Evolutionary conservation across 2,113 vertebrate genomes (phyloP), one percentile per base, ranked within the genome.

Genomic region (Phalacrocorax aristotelis): DNA sequence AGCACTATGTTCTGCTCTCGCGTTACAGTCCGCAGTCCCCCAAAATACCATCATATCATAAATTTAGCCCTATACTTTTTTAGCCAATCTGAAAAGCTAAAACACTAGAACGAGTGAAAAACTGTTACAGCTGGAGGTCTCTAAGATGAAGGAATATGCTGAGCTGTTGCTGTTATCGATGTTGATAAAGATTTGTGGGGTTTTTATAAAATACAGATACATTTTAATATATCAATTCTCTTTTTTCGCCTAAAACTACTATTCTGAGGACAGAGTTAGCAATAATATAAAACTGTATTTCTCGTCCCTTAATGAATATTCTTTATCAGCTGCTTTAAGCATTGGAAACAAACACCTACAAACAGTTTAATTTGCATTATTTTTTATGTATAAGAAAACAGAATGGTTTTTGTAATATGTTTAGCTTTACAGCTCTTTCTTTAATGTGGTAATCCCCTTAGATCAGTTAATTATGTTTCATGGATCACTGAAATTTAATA

Each of bases 311-410:
- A 15, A 94, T 94, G 87, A 96, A 96, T 96, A 94, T 95, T 91
- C 90, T 88, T 89, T 93, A 84, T 89, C 89, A 84, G 61, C 61
- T 79, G 62, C 69, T 85, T 82, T n/a, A 27, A 88, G 87, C 38
- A 2, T 83, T 96, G 78, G 74, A 94, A 96, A 93, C 88, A 96
- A 93, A 86, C 86, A 83, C 22, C 66, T 74, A 70, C 36, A 90
- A 80, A 90, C 95, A 93, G 49, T 82, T 92, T 48, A 3, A 96
- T 97, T 97, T 96, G 92, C 95, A 95, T 96, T 51, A 62, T 57
- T 87, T 95, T 76, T 96, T 88, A 95, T 85, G 90, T 15, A 93
- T 36, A 85, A 94, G 88, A 86, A 90, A 92, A 61, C 82, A 91
- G 72, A 89, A 22, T 42, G 58, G 38, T 22, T 76, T 85, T 74